Percentiles rank a stretch among this genome's conserved stretches.
phyloP scores from a whole-genome alignment of 2,113 vertebrate genomes.

The Lepus americanus region DNA sequence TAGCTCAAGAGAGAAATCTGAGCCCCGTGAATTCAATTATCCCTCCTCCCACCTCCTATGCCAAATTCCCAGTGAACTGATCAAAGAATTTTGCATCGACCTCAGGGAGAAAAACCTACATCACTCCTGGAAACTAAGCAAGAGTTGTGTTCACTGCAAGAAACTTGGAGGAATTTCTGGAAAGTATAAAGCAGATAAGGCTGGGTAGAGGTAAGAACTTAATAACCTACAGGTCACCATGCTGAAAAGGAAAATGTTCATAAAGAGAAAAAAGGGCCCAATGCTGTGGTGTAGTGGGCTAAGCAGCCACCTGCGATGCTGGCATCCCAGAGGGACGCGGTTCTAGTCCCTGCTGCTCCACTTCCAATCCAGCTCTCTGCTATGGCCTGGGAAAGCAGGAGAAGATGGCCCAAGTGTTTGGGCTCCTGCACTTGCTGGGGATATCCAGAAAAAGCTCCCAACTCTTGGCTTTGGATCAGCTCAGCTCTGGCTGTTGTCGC shows the following conservation, averaged over 20 bases:
- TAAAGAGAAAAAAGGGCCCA: not conserved
- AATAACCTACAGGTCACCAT: not conserved
- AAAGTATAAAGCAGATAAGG: constrained; percentile 16
- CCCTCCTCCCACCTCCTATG: not conserved
- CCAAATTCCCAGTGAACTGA: not conserved
- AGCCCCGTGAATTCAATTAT: not conserved
- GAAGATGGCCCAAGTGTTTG: too few relatives aligned
- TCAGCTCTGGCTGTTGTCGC: too few relatives aligned
- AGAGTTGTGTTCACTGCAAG: not conserved
- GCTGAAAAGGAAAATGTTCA: not conserved
- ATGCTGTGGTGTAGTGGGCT: too few relatives aligned
- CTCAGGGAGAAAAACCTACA: too few relatives aligned
- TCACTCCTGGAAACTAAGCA: not conserved
- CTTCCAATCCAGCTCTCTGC: too few relatives aligned
- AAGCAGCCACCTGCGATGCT: too few relatives aligned
- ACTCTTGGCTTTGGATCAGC: too few relatives aligned
- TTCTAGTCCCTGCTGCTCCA: too few relatives aligned
- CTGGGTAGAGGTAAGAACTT: not conserved
- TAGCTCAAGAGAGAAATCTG: not conserved
- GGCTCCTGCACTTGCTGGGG: too few relatives aligned
- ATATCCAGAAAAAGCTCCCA: too few relatives aligned
- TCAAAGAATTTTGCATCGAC: not conserved
- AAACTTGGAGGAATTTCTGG: not conserved
- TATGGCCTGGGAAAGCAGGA: too few relatives aligned
- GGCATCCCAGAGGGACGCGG: too few relatives aligned